Base-by-base conservation (phyloP, 2,113 vertebrate species). In the Ceyx cyanopectus region DNA sequence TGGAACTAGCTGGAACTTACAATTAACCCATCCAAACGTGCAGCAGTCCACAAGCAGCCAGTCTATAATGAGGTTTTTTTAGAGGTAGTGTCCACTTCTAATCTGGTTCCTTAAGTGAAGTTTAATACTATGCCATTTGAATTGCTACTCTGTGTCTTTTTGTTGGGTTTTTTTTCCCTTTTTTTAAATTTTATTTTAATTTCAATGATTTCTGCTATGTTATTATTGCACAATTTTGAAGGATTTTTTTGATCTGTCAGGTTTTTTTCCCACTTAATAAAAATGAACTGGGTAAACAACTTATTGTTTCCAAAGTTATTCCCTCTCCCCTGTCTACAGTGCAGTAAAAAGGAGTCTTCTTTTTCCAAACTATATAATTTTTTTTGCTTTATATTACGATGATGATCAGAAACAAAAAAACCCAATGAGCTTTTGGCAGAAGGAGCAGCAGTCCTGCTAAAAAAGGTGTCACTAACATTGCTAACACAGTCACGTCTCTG, bases 141-240 rank as follows among this genome's bases (percentile, higher is more conserved):
- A 51, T 94, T 80, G 91, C 93, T 97, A 92, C 43, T 91, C 50
- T 76, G 6, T 91, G 37, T 85, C 54, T 60, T 65, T 57, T 65
- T 57, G 58, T 7, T 48, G 6, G 7, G 14, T 30, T 48, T 6
- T n/a, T 30, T 3, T n/a, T 50, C 26, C 12, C 83, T 81, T 18
- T 12, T 46, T 41, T 29, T 4, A 37, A 37, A 37, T 17, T 86
- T 84, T 15, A 23, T 48, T 13, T 23, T 26, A 51, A 68, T 80
- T 80, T 96, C 93, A 66, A 88, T 87, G 90, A 92, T 94, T 95
- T 96, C 91, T 96, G 96, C 96, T 96, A 65, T 92, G 93, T 75
- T 96, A 41, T 97, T 96, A 96, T 96, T 96, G 95, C 97, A 97
- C 97, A 97, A 82, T 82, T 96, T 97, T 91, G 95, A 96, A 96